phyloP scores from a whole-genome alignment of 2,113 vertebrate genomes.

The Lepus americanus region DNA sequence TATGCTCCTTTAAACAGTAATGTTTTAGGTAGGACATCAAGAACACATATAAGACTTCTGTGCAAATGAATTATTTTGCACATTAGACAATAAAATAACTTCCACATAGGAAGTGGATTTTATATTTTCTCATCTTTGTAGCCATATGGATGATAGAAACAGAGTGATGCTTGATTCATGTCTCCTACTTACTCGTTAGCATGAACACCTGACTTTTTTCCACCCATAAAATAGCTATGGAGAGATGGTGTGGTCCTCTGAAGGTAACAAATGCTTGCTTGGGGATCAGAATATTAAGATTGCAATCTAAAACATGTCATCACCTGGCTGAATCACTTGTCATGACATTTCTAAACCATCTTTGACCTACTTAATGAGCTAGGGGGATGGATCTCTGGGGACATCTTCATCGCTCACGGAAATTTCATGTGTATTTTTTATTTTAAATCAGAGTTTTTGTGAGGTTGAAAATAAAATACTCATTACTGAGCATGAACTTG shows the following conservation, averaged over 20 bases:
- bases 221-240: neutral
- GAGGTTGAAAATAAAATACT: constrained; percentile 13
- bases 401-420: neutral
- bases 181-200: too few relatives aligned
- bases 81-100: neutral
- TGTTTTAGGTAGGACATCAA: neutral
- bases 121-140: too few relatives aligned
- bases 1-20: neutral
- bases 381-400: neutral
- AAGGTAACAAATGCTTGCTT: neutral
- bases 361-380: neutral
- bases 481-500: neutral
- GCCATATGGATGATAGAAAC: neutral
- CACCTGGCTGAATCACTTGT: neutral
- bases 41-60: neutral
- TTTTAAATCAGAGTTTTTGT: neutral
- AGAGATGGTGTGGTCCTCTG: neutral
- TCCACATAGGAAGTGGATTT: neutral
- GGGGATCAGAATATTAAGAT: neutral
- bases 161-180: too few relatives aligned
- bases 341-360: neutral
- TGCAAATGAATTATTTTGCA: constrained; percentile 7
- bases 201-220: neutral
- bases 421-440: neutral
- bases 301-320: neutral